phyloP scores from a whole-genome alignment of 2,888 invertebrate species.

The Synanthedon formicaeformis region DNA sequence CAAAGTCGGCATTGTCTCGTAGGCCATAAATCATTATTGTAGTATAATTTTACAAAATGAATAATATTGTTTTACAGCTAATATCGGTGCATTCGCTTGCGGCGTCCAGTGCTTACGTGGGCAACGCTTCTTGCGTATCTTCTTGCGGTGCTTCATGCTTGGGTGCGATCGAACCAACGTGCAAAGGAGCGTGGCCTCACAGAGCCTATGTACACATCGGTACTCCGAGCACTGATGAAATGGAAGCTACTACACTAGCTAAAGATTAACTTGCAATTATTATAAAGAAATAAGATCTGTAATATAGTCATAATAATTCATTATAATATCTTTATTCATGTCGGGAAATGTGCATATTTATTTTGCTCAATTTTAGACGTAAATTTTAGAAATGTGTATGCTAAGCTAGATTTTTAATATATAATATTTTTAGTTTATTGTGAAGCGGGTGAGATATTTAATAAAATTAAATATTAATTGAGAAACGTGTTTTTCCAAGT shows the following conservation, averaged over 20 bases:
- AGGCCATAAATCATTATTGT: too few species aligned
- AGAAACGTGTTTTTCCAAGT: too few species aligned
- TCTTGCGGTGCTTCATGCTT: slow-evolving; percentile 35
- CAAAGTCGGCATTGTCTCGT: too few species aligned
- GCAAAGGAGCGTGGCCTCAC: slow-evolving; percentile 35
- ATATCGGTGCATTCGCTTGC: slow-evolving; percentile 53
- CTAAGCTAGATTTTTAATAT: too few species aligned
- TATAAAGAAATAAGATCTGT: background rate
- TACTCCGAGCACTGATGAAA: slow-evolving; percentile 36
- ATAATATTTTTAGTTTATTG: too few species aligned
- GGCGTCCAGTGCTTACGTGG: slow-evolving; percentile 24
- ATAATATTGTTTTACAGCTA: slow-evolving; percentile 21
- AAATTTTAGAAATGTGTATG: too few species aligned
- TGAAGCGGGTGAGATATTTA: too few species aligned
- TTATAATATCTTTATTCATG: too few species aligned
- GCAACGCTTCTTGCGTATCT: slow-evolving; percentile 16
- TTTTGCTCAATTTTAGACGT: too few species aligned
- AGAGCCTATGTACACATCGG: slow-evolving; percentile 38
- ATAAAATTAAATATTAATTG: too few species aligned
- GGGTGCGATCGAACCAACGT: slow-evolving; percentile 33
- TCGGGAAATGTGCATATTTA: too few species aligned
- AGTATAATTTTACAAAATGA: too few species aligned
- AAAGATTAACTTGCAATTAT: slow-evolving; percentile 15
- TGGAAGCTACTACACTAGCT: slow-evolving; percentile 32
- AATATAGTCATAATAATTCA: background rate